Base-by-base conservation (phyloP, 2,113 vertebrate genomes). In the Hepsetus odoe region DNA sequence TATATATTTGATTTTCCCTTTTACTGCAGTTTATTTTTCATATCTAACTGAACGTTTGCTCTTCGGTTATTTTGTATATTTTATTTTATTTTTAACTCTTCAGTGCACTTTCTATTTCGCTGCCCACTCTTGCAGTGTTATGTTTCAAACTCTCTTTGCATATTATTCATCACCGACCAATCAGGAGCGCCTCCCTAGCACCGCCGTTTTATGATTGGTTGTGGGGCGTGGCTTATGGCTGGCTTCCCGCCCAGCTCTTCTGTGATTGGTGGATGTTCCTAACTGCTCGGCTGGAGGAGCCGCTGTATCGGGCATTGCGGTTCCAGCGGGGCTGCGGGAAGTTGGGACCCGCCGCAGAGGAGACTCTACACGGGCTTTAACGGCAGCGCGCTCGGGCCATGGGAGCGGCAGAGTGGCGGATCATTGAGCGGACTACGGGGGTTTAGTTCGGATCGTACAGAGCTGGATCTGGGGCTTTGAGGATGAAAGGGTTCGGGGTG, bases 261-360 rank as follows among this genome's bases (percentile, higher is more conserved):
- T 86, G 82, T 88, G 87, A 92, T 92, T 93, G 92, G 91, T 74
- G 59, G 11, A 18, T 32, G 30, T 0, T 40, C 35, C 26, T 87
- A 89, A 85, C 88, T 90, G 80, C 44, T 79, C 84, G 24, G 70
- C 68, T 56, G 76, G 75, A 42, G 78, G 82, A 83, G 75, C 30
- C 46, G 61, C 12, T 0, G 10, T 33, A 22, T 10, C 72, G 13
- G 44, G 53, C 4, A 32, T 18, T 62, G 56, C 35, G 4, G 5
- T 2, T 20, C 1, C 20, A 20, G 55, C 1, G 22, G 13, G n/a
- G 9, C 10, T 12, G 9, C 0, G 18, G 9, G 51, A 55, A 20
- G 46, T 11, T 49, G 46, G 46, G 6, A 18, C 5, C 18, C 16
- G 46, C 1, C 11, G 20, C 0, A 49, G 16, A 20, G 18, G 46